Base-by-base conservation (phyloP, 2,797 vertebrate genomes). In the Anableps anableps region DNA sequence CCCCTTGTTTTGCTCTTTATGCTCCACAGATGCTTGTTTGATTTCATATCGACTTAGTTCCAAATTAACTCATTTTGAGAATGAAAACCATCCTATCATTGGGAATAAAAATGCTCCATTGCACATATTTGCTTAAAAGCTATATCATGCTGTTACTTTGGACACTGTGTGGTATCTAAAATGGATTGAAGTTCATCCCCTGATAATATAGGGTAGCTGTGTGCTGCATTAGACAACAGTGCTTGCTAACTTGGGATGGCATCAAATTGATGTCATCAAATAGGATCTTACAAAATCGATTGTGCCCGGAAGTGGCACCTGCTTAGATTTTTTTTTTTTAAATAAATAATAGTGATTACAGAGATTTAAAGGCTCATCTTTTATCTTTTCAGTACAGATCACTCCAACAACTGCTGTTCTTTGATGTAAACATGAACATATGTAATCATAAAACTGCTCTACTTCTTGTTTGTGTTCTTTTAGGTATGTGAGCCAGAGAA, bases 401-500 rank as follows among this genome's bases (percentile, higher is more conserved):
- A 60, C 2, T 38, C 68, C 4, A 29, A 73, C 2, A 36, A 4
- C 34, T 10, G 0, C 14, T 81, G n/a, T 11, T 74, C 23, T 38
- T 26, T 41, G 8, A 66, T 74, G 31, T 64, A 0, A 23, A 66
- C 2, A 1, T 26, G 11, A 11, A 23, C 55, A 53, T 76, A 1
- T 83, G 41, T 26, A 41, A 41, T 68, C 9, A 68, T 9, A 21
- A 60, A 74, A 68, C 13, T 60, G 4, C 80, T 74, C 16, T 31
- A 55, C 10, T 50, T 80, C 3, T 31, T 11, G 7, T 70, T 34
- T 72, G 36, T 78, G 73, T 77, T 84, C 80, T 89, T 50, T 0
- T 80, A 99, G 99, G 95, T 97, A 70, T 99, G 99, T 77, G 98
- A 99, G 89, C 98, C 98, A 2, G 97, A 98, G 88, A 99, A 99